Evolutionary conservation across 2,797 vertebrate species (phyloP).

Genomic region (Epinephelus awoara): DNA sequence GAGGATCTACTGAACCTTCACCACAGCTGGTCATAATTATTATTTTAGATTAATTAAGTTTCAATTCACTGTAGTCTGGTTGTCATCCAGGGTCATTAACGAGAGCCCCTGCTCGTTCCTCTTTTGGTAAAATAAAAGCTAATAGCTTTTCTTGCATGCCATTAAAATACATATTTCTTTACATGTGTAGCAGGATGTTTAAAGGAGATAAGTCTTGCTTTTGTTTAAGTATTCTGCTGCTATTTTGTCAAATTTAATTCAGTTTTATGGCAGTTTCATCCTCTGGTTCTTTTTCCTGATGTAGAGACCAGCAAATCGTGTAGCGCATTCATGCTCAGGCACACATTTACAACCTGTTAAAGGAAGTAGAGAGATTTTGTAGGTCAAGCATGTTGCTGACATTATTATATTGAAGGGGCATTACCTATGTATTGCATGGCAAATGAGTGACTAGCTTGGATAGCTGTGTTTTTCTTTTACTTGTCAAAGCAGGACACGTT

Average conservation of each 20-base stretch:
- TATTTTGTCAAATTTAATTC: slow-evolving; percentile 5
- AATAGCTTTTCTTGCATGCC: neutral
- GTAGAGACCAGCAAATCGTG: slow-evolving; percentile 8
- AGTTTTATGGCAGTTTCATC: slow-evolving; percentile 10
- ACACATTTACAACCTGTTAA: neutral
- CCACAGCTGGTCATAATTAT: slow-evolving; percentile 1
- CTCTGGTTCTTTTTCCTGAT: neutral
- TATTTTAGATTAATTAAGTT: neutral
- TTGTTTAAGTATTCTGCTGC: slow-evolving; percentile 2
- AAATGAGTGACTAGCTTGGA: neutral
- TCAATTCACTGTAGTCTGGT: neutral
- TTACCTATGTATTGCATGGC: neutral
- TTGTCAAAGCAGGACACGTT: slow-evolving; percentile 7
- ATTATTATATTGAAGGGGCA: neutral
- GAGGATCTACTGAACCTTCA: slow-evolving; percentile 7
- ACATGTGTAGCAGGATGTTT: neutral
- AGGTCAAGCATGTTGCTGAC: too few relatives aligned
- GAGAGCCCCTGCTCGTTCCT: neutral
- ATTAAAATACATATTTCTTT: neutral
- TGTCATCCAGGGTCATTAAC: neutral
- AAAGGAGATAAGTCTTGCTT: neutral
- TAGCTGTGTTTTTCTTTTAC: neutral
- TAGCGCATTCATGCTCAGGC: neutral
- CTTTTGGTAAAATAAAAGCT: slow-evolving; percentile 4
- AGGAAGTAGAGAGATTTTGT: slow-evolving; percentile 19